Conservation (phyloP, 2,113 vertebrate species). For the Ibidorhyncha struthersii region DNA sequence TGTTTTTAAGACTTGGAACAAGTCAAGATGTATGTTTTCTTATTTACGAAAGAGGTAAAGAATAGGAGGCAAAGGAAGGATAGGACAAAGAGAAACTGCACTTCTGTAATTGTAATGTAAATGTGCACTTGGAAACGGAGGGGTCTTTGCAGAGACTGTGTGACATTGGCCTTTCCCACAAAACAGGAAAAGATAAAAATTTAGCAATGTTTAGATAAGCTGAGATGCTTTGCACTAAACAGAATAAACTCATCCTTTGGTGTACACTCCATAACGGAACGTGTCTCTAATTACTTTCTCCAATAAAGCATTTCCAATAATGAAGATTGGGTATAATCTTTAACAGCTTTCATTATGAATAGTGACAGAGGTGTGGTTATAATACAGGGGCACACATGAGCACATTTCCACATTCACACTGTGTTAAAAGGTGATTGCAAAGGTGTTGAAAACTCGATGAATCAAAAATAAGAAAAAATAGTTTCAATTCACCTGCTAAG, state of each 20-base stretch:
- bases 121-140: neutral
- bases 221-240: neutral
- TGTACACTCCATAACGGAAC: neutral
- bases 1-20: neutral
- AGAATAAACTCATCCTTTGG: neutral
- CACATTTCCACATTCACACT: neutral
- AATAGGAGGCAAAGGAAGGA: neutral
- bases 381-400: neutral
- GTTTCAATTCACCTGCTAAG: neutral
- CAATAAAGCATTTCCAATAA: neutral
- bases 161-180: neutral
- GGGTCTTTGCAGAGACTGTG: neutral
- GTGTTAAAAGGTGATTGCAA: neutral
- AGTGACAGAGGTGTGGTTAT: neutral
- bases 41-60: neutral
- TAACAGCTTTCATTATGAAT: neutral
- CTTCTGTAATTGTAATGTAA: neutral
- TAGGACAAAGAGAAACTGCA: neutral
- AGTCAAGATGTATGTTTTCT: neutral
- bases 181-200: neutral
- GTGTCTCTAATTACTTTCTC: neutral
- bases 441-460: neutral
- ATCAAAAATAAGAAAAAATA: neutral
- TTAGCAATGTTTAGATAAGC: neutral
- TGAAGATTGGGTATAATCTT: neutral